Base-by-base conservation (phyloP, 2,888 invertebrate genomes). In the Listrodromus nycthemerus region DNA sequence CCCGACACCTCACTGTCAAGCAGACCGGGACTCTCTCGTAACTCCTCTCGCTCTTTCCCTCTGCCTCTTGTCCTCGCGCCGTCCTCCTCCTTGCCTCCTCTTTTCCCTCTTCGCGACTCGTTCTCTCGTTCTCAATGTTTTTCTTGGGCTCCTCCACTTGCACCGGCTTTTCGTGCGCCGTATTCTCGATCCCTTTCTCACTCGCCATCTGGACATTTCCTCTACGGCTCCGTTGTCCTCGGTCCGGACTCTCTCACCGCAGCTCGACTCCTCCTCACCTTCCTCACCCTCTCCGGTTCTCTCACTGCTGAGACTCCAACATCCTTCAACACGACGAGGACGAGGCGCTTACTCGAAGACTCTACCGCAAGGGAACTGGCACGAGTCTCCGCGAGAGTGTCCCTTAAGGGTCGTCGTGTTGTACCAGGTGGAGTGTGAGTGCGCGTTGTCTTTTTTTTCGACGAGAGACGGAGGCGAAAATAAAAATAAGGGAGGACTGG, bases 1-100 rank as follows among this genome's bases (percentile, higher is more conserved):
- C 91, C 92, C 92, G 92, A 92, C 92, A 92, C 92, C 92, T 92
- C 89, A 90, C 91, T 92, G 92, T 91, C 92, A 91, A 89, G 86
- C 88, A 83, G 85, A 79, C 89, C 89, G 82, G 86, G 89, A 89
- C 89, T 91, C 90, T 88, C 89, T 89, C 90, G 89, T 90, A 91
- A 91, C 87, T 91, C 88, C 90, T 89, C 88, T 86, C 86, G 67
- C 61, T 77, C 52, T 33, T 27, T 65, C 71, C 24, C 55, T 37
- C 66, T 55, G 30, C 58, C 37, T 61, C 66, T 67, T 69, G n/a
- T n/a, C 74, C 58, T 30, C 24, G 10, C 71, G 52, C 61, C 30
- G n/a, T 16, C 19, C 58, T 21, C 30, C 58, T 41, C 73, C 66
- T 71, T 52, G 71, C 4, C 37, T 37, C 61, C 13, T 30, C 30